Percentiles rank a stretch among this genome's conserved stretches.
Evolutionary conservation across 2,113 vertebrate species (phyloP).

Genomic region (Urocolius indicus): DNA sequence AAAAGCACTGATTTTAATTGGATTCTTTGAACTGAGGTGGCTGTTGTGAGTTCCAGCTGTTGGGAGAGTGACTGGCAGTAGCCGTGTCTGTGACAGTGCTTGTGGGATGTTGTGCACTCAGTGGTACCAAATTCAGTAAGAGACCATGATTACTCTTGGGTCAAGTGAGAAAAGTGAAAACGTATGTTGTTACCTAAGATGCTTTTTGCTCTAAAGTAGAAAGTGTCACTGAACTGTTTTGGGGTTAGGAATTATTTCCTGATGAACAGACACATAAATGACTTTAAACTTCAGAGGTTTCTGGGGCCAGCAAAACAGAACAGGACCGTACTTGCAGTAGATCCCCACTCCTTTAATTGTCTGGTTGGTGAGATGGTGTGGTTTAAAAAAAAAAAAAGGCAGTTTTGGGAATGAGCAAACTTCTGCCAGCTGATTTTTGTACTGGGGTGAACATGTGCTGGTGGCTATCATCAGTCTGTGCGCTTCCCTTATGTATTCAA

Average conservation of each 20-base stretch:
- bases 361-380: not conserved
- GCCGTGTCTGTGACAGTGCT: not conserved
- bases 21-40: not conserved
- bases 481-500: not conserved
- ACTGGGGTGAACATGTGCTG: not conserved
- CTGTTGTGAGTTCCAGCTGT: not conserved
- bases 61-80: not conserved
- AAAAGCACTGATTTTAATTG: not conserved
- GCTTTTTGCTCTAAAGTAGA: not conserved
- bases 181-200: not conserved
- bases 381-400: not conserved
- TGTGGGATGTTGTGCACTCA: too few species aligned
- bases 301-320: not conserved
- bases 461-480: accelerated
- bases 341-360: not conserved
- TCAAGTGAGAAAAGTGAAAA: not conserved
- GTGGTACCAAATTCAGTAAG: not conserved
- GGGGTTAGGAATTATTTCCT: not conserved
- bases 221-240: not conserved
- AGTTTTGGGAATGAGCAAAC: not conserved
- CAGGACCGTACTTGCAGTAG: not conserved
- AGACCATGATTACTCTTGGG: not conserved
- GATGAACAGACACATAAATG: not conserved
- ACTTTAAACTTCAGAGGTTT: not conserved
- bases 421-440: not conserved